A percentile compares a stretch with the other conserved stretches of the same genome.
These are phyloP conservation scores for Melieria picta DNA, from an alignment of 2,888 invertebrate species.

Conservation along the genomic window DNA sequence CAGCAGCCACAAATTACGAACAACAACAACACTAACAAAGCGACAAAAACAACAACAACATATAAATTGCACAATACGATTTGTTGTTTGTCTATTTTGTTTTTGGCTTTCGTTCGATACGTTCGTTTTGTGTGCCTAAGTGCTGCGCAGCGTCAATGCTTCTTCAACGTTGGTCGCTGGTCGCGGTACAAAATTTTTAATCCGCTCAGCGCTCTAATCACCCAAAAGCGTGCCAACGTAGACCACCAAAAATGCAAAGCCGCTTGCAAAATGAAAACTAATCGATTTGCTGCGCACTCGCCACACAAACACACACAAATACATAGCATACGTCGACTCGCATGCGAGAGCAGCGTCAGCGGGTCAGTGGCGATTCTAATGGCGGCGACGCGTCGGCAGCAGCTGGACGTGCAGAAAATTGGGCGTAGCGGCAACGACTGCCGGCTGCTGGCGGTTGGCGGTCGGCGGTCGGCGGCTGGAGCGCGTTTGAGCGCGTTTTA, in stretches of 20 bases:
- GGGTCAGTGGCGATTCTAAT: too few relatives aligned
- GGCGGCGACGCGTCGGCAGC: too few relatives aligned
- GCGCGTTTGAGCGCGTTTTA: conserved; percentile 37
- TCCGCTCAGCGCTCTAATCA: conserved; percentile 6
- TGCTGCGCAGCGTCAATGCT: too few relatives aligned
- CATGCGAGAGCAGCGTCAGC: too few relatives aligned
- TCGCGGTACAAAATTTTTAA: neutral
- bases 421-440: neutral
- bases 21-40: neutral
- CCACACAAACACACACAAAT: neutral
- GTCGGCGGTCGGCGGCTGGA: neutral
- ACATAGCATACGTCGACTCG: too few relatives aligned
- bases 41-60: neutral
- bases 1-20: neutral
- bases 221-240: neutral
- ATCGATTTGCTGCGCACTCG: conserved; percentile 9
- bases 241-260: conserved; percentile 14
- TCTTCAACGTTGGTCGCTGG: neutral
- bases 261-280: conserved; percentile 19
- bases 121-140: too few relatives aligned
- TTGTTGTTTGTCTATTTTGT: too few relatives aligned
- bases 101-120: too few relatives aligned
- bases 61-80: too few relatives aligned
- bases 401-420: conserved; percentile 19
- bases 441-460: neutral